Percentiles rank a stretch among this genome's conserved stretches.
Evolutionary conservation across 2,797 vertebrate genomes (phyloP).

Genomic region (Aphelocoma californica): DNA sequence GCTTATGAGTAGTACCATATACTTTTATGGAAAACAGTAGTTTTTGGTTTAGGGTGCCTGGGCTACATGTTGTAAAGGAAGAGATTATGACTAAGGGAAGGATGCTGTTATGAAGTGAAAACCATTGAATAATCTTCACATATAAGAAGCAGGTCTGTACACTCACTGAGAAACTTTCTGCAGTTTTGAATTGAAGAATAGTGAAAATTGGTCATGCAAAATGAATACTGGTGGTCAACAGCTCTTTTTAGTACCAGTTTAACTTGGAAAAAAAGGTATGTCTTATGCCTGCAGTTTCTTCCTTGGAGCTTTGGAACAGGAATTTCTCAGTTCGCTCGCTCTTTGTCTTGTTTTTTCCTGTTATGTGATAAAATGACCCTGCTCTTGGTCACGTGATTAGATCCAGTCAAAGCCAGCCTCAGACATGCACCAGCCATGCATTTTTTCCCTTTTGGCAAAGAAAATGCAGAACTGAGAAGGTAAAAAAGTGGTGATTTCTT

Average conservation of each 20-base stretch:
- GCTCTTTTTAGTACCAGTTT: not conserved
- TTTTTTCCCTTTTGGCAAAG: not conserved
- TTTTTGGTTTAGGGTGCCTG: not conserved
- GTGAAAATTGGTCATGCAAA: not conserved
- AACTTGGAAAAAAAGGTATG: not conserved
- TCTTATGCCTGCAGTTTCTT: not conserved
- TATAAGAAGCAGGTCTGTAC: not conserved
- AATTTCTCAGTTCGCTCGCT: not conserved
- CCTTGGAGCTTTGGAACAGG: not conserved
- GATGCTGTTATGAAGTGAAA: not conserved
- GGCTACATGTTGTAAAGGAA: not conserved
- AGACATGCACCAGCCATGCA: not conserved
- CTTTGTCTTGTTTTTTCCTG: not conserved
- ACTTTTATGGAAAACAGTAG: not conserved
- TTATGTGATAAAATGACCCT: not conserved
- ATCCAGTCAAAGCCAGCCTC: not conserved
- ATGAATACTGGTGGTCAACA: not conserved
- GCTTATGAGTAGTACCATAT: not conserved
- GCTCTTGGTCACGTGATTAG: not conserved
- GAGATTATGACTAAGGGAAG: not conserved
- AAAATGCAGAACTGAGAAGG: not conserved
- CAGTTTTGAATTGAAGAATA: not conserved
- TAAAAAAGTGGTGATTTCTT: not conserved
- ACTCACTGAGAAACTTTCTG: not conserved
- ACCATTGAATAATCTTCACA: not conserved